Base-by-base conservation (phyloP, 2,113 vertebrate genomes). In the Struthidea cinerea region DNA sequence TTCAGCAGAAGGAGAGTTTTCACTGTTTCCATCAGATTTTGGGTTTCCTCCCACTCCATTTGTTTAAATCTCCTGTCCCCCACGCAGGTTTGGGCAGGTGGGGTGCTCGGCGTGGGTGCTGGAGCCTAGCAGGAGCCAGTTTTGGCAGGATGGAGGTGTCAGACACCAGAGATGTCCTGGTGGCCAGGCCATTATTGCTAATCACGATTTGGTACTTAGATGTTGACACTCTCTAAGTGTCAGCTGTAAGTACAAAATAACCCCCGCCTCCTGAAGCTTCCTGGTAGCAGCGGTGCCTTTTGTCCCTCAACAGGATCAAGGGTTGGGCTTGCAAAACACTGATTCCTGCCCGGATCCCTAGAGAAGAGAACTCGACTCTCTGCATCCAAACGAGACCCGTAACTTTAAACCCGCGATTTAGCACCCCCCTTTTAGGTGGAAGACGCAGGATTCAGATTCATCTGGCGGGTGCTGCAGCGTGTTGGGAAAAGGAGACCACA, bases 61-160 rank as follows among this genome's bases (percentile, higher is more conserved):
- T 76, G 19, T 46, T 26, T 12, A 14, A 70, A 28, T 30, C 35
- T 49, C 9, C 33, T 21, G 33, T 52, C 19, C 53, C 60, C 44
- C 8, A 4, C 19, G 46, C 63, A 65, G 63, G 16, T 20, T 30
- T 41, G 13, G 71, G 47, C 60, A 35, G 78, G 23, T 18, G 1
- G 2, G 12, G 11, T 23, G 53, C 61, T 83, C 2, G 1, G 20
- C 5, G 20, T 1, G 4, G 60, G 5, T 17, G 55, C 60, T 39
- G 86, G 59, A 57, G 70, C 67, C 37, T 4, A 47, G 52, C 56
- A 42, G 42, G 57, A 73, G 24, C 33, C 17, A 6, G 18, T 12
- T 71, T 80, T 30, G 73, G 30, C 37, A 84, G 73, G 65, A 46
- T 35, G 50, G 74, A 70, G 57, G 49, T 75, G 69, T 24, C 17